Evolutionary conservation across 2,113 vertebrate genomes (phyloP), one percentile per base, ranked within the genome.

Genomic region (Zapus hudsonius): DNA sequence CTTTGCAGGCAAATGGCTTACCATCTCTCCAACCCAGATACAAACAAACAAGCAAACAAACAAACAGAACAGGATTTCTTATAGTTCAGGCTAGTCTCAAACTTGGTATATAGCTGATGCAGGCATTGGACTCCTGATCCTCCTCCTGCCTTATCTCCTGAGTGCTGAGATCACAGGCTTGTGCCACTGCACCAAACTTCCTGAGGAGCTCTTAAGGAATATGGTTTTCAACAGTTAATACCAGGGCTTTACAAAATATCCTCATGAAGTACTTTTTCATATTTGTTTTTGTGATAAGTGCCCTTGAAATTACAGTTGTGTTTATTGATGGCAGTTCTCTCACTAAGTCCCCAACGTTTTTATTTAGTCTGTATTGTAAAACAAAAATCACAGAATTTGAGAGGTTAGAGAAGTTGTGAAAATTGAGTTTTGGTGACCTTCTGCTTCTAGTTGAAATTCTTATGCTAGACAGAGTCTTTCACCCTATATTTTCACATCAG

Each of bases 221-320:
- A 70, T 67, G 88, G 52, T 42, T 6, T 87, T 38, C 84, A 92
- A 79, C 52, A 79, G 67, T 27, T 92, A 79, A 89, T 82, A 82
- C 7, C 4, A 69, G 38, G n/a, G 55, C 31, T 92, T 89, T 69
- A 8, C 69, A 79, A 66, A 92, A 83, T 69, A 66, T 89, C 47
- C 27, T 55, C 69, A 16, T 84, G 11, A 47, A 25, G 38, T 89
- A 81, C 20, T 92, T 82, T 82, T 63, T 29, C 38, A n/a, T n/a
- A 75, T 73, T n/a, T 83, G 40, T 55, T 86, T 93, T 84, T 93
- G 38, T 90, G 83, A 36, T 67, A 95, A 63, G 25, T 67, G 85
- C 7, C 4, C 86, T 70, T 92, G 81, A 82, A 86, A 38, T 82
- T 8, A 85, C 22, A 80, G 0, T 70, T 47, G 16, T 84, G 25